Evolutionary conservation across 2,888 invertebrate genomes (phyloP).

Genomic region (Tetragonisca angustula): DNA sequence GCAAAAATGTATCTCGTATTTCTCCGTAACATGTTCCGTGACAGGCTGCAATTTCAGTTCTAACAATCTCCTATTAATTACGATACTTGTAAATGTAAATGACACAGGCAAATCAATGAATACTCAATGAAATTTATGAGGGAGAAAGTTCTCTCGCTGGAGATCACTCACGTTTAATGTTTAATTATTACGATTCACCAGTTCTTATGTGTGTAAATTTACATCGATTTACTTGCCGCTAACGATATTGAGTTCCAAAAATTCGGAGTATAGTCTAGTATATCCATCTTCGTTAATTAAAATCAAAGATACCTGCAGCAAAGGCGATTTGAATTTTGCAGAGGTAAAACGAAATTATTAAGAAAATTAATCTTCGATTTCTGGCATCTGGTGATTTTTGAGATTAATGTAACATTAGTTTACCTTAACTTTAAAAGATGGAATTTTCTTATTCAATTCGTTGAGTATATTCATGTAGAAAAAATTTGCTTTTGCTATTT

Average conservation of each 20-base stretch:
- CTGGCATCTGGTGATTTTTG: too few relatives aligned
- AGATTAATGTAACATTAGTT: too few relatives aligned
- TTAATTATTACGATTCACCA: neutral
- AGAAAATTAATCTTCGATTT: neutral
- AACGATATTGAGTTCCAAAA: neutral
- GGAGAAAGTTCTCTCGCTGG: neutral
- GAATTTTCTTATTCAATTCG: too few relatives aligned
- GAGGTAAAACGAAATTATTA: neutral
- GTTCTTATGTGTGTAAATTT: neutral
- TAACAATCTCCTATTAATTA: neutral
- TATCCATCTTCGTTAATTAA: neutral
- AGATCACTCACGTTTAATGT: neutral
- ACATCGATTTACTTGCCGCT: neutral
- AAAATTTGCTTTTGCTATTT: too few relatives aligned
- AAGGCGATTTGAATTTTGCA: neutral
- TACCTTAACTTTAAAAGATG: too few relatives aligned
- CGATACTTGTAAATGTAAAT: constrained; percentile 8
- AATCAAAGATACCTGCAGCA: too few relatives aligned
- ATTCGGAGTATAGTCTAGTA: neutral
- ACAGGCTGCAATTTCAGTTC: neutral
- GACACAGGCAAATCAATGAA: neutral
- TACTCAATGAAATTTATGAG: neutral
- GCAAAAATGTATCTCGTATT: neutral
- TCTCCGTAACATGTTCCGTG: neutral
- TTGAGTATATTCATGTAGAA: too few relatives aligned